Evolutionary conservation across 2,888 invertebrate species (phyloP).

Genomic region (Nephrotoma guestfalica): DNA sequence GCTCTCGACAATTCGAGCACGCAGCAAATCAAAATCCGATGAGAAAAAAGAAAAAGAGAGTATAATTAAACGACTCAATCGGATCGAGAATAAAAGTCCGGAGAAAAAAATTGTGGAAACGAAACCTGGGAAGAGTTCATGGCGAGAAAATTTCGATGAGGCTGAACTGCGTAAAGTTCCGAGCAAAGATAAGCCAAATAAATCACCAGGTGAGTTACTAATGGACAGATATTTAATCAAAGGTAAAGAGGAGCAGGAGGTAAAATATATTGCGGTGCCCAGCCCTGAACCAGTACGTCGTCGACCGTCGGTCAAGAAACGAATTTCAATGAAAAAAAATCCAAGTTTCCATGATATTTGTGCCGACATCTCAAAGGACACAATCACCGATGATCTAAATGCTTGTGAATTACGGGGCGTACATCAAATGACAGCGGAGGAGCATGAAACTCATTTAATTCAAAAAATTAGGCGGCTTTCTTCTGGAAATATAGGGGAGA

Average conservation of each 20-base stretch:
- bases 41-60: conserved; percentile 14
- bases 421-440: conserved; percentile 39
- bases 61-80: conserved; percentile 5
- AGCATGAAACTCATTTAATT: neutral
- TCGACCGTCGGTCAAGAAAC: conserved; percentile 15
- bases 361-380: conserved; percentile 37
- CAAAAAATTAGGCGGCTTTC: neutral
- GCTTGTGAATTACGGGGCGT: conserved; percentile 36
- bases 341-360: conserved; percentile 42
- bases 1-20: conserved; percentile 43
- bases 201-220: conserved; percentile 56
- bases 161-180: conserved; percentile 30
- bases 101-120: conserved; percentile 15
- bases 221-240: conserved; percentile 60
- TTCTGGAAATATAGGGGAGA: neutral
- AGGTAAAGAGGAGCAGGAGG: conserved; percentile 34
- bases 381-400: conserved; percentile 37
- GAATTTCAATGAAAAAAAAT: conserved; percentile 24
- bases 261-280: conserved; percentile 16
- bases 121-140: conserved; percentile 21
- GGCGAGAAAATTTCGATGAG: conserved; percentile 49
- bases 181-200: conserved; percentile 31
- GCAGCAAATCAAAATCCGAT: conserved; percentile 5
- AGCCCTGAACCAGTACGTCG: conserved; percentile 19
- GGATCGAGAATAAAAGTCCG: neutral